Evolutionary conservation across 2,888 invertebrate species (phyloP).

Genomic region (Cybosia mesomella): DNA sequence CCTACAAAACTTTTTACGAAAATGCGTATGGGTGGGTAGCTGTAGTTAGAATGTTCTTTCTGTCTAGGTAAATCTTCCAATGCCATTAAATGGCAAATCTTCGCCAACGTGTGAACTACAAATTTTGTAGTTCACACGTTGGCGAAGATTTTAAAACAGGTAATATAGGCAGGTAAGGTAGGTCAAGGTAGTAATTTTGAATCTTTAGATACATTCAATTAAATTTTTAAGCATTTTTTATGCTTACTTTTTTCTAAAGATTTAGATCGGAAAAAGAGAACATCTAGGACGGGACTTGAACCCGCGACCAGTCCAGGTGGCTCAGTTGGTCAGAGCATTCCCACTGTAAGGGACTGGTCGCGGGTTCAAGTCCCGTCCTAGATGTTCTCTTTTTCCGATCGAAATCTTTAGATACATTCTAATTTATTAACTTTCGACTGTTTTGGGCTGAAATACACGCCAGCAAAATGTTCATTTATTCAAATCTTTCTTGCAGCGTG

Average conservation of each 20-base stretch:
- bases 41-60: not conserved
- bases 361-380: no score
- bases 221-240: no score
- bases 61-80: not conserved
- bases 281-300: no score
- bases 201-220: not conserved
- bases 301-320: no score
- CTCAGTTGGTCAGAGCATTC: no score
- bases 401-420: not conserved
- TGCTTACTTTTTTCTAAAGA: no score
- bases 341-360: no score
- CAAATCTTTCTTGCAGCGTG: constrained; percentile 58
- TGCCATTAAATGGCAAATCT: no score
- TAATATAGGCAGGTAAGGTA: not conserved
- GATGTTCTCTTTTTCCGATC: no score
- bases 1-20: not conserved
- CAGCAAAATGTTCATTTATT: not conserved
- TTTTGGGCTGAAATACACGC: not conserved
- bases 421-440: not conserved
- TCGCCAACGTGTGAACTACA: no score
- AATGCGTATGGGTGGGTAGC: not conserved
- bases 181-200: not conserved
- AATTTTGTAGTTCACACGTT: not conserved
- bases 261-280: no score
- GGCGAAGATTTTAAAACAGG: not conserved